These are phyloP conservation scores for Hydrolagus affinis DNA, from an alignment of 2,113 vertebrate species.

Conservation along the genomic window DNA sequence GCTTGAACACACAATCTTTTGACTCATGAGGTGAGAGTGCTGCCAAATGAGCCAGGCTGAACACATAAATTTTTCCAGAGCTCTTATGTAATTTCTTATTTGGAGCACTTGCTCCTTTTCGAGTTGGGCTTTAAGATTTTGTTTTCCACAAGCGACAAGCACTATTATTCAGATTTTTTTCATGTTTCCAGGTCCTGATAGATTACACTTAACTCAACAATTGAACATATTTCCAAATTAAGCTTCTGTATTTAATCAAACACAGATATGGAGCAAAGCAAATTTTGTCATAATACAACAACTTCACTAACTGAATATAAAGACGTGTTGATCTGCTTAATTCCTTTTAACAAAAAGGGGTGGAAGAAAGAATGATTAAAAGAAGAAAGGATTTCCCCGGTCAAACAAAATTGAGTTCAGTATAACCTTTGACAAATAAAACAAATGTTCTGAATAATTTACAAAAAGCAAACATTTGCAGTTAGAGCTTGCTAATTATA, in stretches of 20 bases:
- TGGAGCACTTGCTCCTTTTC: background rate
- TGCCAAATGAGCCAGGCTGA: background rate
- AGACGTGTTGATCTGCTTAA: background rate
- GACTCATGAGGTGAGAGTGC: background rate
- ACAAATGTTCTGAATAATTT: slow-evolving; percentile 78
- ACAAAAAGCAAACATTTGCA: slow-evolving; percentile 77
- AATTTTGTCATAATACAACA: background rate
- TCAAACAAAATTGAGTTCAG: background rate
- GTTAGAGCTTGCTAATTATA: slow-evolving; percentile 75
- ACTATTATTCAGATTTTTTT: too few species aligned
- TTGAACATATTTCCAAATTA: background rate
- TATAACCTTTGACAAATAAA: slow-evolving; percentile 66
- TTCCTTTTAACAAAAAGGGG: background rate
- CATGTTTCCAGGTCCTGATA: background rate
- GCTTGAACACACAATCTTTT: too few species aligned
- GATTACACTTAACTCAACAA: background rate
- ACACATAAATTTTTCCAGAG: background rate
- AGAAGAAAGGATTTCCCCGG: background rate
- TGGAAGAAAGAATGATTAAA: background rate
- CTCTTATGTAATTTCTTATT: background rate
- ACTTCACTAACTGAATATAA: background rate
- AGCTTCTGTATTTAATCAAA: background rate
- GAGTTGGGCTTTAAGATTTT: background rate
- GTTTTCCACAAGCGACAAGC: background rate
- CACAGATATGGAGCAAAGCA: background rate